A percentile compares a stretch with the other conserved stretches of the same genome.
These are phyloP conservation scores for Corythornis cristatus DNA, from an alignment of 2,113 vertebrate genomes.

Conservation along the genomic window DNA sequence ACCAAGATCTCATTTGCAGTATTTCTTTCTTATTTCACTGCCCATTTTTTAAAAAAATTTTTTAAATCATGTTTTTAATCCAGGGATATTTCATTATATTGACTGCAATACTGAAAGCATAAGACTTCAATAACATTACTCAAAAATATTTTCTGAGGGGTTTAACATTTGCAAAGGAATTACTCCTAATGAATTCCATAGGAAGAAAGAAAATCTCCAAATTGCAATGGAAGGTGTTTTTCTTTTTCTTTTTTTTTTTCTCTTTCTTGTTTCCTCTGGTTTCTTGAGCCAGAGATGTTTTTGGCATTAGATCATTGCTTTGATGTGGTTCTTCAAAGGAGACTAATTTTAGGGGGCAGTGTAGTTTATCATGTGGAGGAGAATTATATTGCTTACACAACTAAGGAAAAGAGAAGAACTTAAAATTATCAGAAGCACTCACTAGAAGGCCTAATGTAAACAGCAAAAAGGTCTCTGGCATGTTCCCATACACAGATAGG, in stretches of 20 bases:
- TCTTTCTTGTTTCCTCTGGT: slow-evolving; percentile 20
- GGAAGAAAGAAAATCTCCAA: slow-evolving; percentile 48
- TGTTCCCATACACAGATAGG: neutral
- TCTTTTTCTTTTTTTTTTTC: neutral
- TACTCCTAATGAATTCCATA: slow-evolving; percentile 32
- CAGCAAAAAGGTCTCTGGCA: neutral
- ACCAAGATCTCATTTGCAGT: neutral
- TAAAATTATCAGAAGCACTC: slow-evolving; percentile 25
- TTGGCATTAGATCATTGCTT: slow-evolving; percentile 43
- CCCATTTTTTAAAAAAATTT: neutral
- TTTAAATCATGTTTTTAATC: neutral
- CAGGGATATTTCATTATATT: neutral
- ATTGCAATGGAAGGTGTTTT: slow-evolving; percentile 14
- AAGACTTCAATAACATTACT: neutral
- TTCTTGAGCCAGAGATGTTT: slow-evolving; percentile 36
- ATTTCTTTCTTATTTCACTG: neutral
- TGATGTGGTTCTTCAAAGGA: slow-evolving; percentile 48
- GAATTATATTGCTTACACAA: slow-evolving; percentile 47
- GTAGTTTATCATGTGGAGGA: slow-evolving; percentile 25
- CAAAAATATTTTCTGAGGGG: neutral
- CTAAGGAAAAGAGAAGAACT: slow-evolving; percentile 20
- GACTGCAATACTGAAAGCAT: neutral
- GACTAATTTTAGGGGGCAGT: slow-evolving; percentile 40
- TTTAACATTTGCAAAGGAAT: slow-evolving; percentile 53
- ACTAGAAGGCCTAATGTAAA: neutral